Percentiles rank a stretch among this genome's conserved stretches.
Conservation (phyloP, 2,113 vertebrate genomes). For the Syngnathus typhle region DNA sequence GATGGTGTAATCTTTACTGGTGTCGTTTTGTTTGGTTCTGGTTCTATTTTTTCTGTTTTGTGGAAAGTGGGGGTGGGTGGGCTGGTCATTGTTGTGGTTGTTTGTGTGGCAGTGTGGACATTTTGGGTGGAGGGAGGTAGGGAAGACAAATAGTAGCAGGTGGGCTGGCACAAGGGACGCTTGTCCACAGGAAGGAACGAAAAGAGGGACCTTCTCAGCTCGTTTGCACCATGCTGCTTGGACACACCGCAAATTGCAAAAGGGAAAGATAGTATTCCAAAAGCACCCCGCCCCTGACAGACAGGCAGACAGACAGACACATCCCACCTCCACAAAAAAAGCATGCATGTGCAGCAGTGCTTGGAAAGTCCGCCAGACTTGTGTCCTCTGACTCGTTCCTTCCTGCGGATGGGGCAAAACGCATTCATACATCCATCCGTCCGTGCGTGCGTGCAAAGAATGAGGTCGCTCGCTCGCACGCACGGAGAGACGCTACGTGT, state of each 20-base stretch:
- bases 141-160: slow-evolving; percentile 26
- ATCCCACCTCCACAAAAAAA: slow-evolving; percentile 11
- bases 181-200: slow-evolving; percentile 72
- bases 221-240: slow-evolving; percentile 62
- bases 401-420: slow-evolving; percentile 69
- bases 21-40: slow-evolving; percentile 58
- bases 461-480: slow-evolving; percentile 12
- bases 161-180: slow-evolving; percentile 14
- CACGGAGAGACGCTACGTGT: slow-evolving; percentile 25
- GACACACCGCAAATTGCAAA: not conserved
- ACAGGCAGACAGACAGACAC: not conserved
- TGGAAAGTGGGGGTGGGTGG: slow-evolving; percentile 58
- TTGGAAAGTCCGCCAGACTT: slow-evolving; percentile 73
- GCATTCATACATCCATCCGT: slow-evolving; percentile 17
- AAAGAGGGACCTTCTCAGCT: slow-evolving; percentile 74
- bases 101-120: slow-evolving; percentile 59
- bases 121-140: slow-evolving; percentile 39
- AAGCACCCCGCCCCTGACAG: not conserved
- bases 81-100: slow-evolving; percentile 63
- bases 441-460: slow-evolving; percentile 14
- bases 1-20: slow-evolving; percentile 62
- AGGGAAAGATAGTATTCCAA: not conserved
- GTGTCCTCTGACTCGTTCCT: slow-evolving; percentile 68
- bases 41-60: slow-evolving; percentile 21
- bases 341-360: slow-evolving; percentile 71